These are phyloP conservation scores for Celastrina argiolus DNA, from an alignment of 2,888 invertebrate genomes.

Conservation along the genomic window DNA sequence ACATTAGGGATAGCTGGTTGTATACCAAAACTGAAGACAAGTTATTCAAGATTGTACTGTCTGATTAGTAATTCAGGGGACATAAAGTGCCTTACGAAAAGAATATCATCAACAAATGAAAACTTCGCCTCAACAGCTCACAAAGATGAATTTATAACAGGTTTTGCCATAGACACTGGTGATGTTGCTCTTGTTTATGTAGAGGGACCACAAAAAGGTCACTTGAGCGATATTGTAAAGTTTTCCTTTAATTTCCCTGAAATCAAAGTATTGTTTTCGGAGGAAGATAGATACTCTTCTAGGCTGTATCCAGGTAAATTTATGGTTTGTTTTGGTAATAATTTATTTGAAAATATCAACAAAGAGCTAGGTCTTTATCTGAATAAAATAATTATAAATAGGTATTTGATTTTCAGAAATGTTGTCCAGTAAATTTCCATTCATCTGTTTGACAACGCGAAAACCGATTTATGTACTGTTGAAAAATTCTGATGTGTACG, in stretches of 20 bases:
- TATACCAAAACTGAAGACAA: constrained; percentile 38
- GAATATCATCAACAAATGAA: constrained; percentile 51
- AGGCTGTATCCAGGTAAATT: constrained; percentile 50
- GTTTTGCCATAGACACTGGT: constrained; percentile 60
- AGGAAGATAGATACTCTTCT: constrained; percentile 46
- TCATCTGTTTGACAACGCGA: constrained; percentile 58
- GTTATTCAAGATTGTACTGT: constrained; percentile 56
- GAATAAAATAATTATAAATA: background rate
- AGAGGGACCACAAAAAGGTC: constrained; percentile 55
- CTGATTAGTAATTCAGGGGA: constrained; percentile 41
- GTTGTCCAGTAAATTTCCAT: constrained; percentile 44
- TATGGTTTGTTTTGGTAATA: background rate
- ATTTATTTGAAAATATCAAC: too few species aligned
- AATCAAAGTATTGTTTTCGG: constrained; percentile 52
- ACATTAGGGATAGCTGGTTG: constrained; percentile 62
- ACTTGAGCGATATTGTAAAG: constrained; percentile 43
- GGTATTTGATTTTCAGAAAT: constrained; percentile 42
- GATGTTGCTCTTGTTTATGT: constrained; percentile 49
- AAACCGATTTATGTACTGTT: constrained; percentile 52
- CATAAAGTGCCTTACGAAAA: constrained; percentile 41
- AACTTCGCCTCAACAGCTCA: constrained; percentile 32
- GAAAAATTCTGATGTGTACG: constrained; percentile 58
- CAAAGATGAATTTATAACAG: constrained; percentile 47
- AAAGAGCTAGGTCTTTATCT: too few species aligned
- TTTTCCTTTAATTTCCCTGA: constrained; percentile 53